Conservation (phyloP, 2,888 invertebrate species). For the Pachydiplax longipennis region DNA sequence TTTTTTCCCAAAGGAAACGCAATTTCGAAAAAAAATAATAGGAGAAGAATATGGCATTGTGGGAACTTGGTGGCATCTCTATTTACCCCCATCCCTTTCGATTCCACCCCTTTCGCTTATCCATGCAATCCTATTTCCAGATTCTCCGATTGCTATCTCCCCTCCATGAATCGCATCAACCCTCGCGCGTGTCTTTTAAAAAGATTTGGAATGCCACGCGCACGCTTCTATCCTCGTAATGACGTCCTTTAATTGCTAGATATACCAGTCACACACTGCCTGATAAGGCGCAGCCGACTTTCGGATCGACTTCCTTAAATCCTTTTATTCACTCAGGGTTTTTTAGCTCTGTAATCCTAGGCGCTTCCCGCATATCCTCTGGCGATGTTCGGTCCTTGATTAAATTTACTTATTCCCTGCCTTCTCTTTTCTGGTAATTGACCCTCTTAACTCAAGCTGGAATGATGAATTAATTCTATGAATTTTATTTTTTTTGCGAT, state of each 20-base stretch:
- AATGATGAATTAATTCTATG: too few species aligned
- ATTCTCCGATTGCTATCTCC: background rate
- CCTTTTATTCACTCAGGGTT: background rate
- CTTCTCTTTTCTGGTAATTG: too few species aligned
- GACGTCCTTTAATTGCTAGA: background rate
- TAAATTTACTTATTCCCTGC: too few species aligned
- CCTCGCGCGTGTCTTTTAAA: background rate
- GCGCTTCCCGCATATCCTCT: too few species aligned
- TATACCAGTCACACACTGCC: background rate
- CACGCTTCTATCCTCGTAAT: background rate
- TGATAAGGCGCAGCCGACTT: background rate
- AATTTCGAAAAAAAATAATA: too few species aligned
- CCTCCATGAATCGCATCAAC: background rate
- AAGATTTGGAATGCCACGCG: background rate
- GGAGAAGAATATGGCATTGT: too few species aligned
- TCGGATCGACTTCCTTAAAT: background rate
- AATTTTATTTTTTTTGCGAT: too few species aligned
- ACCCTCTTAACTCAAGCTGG: too few species aligned
- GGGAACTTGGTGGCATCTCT: background rate
- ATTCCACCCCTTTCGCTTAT: background rate
- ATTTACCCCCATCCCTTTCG: background rate
- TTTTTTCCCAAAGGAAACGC: too few species aligned
- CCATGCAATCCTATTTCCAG: background rate
- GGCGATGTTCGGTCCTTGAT: too few species aligned
- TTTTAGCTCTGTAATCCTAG: background rate